Conservation (phyloP, 1,140 invertebrate genomes). For the Eciton burchellii region DNA sequence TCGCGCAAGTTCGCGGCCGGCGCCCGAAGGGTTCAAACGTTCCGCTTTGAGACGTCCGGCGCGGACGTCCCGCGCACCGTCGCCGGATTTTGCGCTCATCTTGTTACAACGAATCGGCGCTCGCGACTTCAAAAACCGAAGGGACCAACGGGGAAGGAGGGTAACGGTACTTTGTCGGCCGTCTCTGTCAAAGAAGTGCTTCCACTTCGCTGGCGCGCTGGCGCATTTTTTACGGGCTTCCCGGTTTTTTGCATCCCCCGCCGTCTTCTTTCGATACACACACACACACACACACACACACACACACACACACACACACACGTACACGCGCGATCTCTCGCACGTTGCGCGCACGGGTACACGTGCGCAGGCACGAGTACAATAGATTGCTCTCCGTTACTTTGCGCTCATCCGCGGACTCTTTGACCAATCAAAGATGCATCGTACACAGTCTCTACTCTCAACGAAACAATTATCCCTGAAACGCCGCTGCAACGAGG, state of each 20-base stretch:
- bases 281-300: neutral
- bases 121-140: slow-evolving; percentile 38
- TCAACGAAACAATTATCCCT: too few relatives aligned
- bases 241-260: slow-evolving; percentile 37
- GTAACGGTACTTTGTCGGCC: slow-evolving; percentile 42
- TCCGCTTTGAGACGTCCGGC: slow-evolving; percentile 36
- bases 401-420: slow-evolving; percentile 21
- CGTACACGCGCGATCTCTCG: neutral
- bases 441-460: too few relatives aligned
- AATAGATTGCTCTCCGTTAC: neutral
- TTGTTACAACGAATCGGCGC: slow-evolving; percentile 52
- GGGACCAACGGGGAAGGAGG: slow-evolving; percentile 27
- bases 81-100: slow-evolving; percentile 55
- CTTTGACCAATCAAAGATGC: neutral
- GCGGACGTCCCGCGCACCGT: slow-evolving; percentile 8
- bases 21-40: slow-evolving; percentile 45
- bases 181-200: slow-evolving; percentile 50
- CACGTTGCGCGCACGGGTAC: neutral
- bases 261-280: neutral
- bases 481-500: neutral
- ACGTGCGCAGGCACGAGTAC: neutral
- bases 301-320: neutral
- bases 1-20: slow-evolving; percentile 43
- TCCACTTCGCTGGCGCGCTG: slow-evolving; percentile 31
- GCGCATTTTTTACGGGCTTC: slow-evolving; percentile 40